phyloP scores from a whole-genome alignment of 2,888 invertebrate species.

The Harmothoe impar region DNA sequence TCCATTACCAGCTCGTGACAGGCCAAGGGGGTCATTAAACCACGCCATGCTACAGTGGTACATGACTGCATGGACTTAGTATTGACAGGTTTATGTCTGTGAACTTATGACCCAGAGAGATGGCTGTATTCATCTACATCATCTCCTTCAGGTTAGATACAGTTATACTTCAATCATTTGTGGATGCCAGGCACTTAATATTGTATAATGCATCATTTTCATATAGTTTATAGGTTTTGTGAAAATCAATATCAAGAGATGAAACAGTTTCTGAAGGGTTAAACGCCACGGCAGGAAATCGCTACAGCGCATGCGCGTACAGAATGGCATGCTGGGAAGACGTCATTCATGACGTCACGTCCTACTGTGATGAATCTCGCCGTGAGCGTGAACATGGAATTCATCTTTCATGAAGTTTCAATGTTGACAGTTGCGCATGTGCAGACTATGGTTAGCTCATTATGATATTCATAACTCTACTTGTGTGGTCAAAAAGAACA shows the following conservation, averaged over 20 bases:
- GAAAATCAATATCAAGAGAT: no score
- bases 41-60: background rate
- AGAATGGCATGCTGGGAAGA: background rate
- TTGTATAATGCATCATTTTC: no score
- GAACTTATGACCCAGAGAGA: background rate
- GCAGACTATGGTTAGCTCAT: background rate
- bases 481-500: background rate
- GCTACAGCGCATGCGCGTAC: background rate
- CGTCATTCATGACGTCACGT: slow-evolving; percentile 49
- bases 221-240: no score
- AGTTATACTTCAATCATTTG: no score
- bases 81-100: slow-evolving; percentile 17
- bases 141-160: no score
- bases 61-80: background rate
- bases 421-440: background rate
- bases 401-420: background rate
- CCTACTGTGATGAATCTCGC: slow-evolving; percentile 37
- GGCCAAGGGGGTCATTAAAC: background rate
- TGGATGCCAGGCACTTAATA: no score
- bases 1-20: slow-evolving; percentile 38
- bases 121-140: no score
- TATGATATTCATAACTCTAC: background rate
- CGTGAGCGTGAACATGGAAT: background rate
- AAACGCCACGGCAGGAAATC: no score
- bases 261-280: no score